Evolutionary conservation across 2,113 vertebrate species (phyloP).

Genomic region (Saimiri boliviensis): DNA sequence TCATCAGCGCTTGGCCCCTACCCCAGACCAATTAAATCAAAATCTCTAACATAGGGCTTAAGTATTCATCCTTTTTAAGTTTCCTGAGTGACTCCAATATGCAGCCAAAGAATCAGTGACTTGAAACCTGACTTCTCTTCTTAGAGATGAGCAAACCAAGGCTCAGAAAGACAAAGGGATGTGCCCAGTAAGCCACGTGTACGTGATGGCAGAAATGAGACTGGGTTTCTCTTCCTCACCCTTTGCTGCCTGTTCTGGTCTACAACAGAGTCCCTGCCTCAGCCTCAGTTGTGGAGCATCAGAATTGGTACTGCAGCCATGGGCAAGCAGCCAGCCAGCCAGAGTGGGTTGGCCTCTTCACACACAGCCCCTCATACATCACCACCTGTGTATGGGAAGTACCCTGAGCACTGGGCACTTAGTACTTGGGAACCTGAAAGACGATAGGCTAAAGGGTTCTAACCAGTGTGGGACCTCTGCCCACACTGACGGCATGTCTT

Average conservation of each 20-base stretch:
- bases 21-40: neutral
- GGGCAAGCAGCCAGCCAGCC: neutral
- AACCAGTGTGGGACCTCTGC: neutral
- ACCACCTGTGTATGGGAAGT: rapidly evolving
- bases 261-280: neutral
- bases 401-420: neutral
- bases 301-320: too few species aligned
- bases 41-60: neutral
- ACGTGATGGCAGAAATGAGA: neutral
- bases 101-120: neutral
- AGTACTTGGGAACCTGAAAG: neutral
- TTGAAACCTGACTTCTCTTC: neutral
- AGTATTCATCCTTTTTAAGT: neutral
- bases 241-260: rapidly evolving
- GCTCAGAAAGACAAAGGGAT: neutral
- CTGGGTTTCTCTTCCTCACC: neutral
- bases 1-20: too few species aligned
- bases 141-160: neutral
- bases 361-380: neutral
- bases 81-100: neutral
- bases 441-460: neutral
- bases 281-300: rapidly evolving
- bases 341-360: neutral
- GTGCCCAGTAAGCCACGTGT: neutral
- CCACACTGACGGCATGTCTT: neutral